Evolutionary conservation across 53 echinoderm and acorn worm genomes (phyloP).

Genomic region (Zoroaster sp.): DNA sequence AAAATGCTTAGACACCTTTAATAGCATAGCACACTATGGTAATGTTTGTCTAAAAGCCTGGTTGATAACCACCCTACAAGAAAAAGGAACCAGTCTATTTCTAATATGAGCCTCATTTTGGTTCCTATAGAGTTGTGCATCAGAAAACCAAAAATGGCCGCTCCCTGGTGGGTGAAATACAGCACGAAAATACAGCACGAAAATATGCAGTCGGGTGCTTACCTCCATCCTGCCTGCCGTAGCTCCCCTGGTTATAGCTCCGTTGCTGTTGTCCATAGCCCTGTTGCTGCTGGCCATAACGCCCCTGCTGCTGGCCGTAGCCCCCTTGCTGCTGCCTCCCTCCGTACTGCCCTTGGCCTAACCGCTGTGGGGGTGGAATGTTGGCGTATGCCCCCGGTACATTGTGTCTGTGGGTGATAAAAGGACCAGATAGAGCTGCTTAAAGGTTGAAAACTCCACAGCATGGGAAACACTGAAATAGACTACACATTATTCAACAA

Average conservation of each 20-base stretch:
- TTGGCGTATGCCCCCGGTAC: not conserved
- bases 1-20: too few species aligned
- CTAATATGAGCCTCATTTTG: too few species aligned
- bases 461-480: too few species aligned
- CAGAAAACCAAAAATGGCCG: too few species aligned
- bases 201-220: not conserved
- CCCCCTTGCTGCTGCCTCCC: slow-evolving; percentile 20
- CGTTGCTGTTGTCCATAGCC: slow-evolving; percentile 28
- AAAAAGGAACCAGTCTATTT: too few species aligned
- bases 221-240: slow-evolving; percentile 13
- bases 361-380: slow-evolving; percentile 9
- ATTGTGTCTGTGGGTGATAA: slow-evolving; percentile 1
- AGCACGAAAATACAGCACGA: not conserved
- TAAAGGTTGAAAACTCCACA: too few species aligned
- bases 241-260: not conserved
- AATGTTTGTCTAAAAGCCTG: too few species aligned
- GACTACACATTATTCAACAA: too few species aligned
- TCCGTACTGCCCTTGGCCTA: not conserved
- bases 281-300: not conserved
- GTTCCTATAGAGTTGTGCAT: too few species aligned
- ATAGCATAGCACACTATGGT: too few species aligned
- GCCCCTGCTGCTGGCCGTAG: not conserved
- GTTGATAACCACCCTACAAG: too few species aligned
- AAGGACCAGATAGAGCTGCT: not conserved
- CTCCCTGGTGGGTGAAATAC: too few species aligned